phyloP scores from a whole-genome alignment of 2,888 invertebrate species.

The Parasteatoda lunata region DNA sequence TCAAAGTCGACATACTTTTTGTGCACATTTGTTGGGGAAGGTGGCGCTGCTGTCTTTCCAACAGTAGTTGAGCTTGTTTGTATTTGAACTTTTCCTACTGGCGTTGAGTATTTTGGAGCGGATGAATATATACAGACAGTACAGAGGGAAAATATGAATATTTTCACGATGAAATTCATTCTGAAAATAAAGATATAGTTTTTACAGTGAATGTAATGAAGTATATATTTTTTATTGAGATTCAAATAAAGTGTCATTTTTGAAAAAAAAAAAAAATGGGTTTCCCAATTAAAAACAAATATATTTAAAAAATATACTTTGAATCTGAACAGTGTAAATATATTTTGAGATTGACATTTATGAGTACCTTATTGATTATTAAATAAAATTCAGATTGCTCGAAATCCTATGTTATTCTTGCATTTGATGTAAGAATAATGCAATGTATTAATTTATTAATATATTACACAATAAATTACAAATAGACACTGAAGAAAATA shows the following conservation, averaged over 20 bases:
- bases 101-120: slow-evolving; percentile 56
- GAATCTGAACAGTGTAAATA: too few species aligned
- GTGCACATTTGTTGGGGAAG: slow-evolving; percentile 24
- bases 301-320: too few species aligned
- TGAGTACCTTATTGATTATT: too few species aligned
- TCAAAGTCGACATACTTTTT: slow-evolving; percentile 62
- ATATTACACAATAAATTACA: too few species aligned
- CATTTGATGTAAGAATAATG: too few species aligned
- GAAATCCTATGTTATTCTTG: too few species aligned
- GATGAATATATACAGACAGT: slow-evolving; percentile 8
- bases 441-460: too few species aligned
- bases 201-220: not conserved
- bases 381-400: too few species aligned
- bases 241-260: not conserved
- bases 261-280: not conserved
- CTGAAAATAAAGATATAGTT: slow-evolving; percentile 9
- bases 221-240: too few species aligned
- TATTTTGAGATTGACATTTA: too few species aligned
- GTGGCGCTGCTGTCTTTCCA: slow-evolving; percentile 21
- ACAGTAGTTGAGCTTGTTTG: not conserved
- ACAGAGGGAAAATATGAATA: not conserved
- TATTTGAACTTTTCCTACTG: slow-evolving; percentile 20
- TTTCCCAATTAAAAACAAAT: not conserved
- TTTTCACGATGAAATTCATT: slow-evolving; percentile 6
- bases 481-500: too few species aligned